Evolutionary conservation across 2,888 invertebrate genomes (phyloP).

Genomic region (Orthosia cruda): DNA sequence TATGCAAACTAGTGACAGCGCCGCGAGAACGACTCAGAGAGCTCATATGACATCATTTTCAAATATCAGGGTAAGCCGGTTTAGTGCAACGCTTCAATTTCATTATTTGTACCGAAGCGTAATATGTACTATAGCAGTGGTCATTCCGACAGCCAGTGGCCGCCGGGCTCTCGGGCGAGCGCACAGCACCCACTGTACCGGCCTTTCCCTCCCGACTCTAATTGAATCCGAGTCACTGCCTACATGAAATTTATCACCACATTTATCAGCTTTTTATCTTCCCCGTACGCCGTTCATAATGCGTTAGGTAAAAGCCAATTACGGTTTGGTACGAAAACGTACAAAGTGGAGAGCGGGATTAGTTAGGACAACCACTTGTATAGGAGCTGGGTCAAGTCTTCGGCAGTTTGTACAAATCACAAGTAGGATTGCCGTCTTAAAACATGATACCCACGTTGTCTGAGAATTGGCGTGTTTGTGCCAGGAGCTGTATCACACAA

Average conservation of each 20-base stretch:
- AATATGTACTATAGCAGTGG: conserved; percentile 59
- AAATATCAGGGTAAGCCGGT: conserved; percentile 22
- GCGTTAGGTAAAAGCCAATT: conserved; percentile 73
- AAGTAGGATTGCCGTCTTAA: conserved; percentile 21
- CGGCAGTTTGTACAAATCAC: conserved; percentile 42
- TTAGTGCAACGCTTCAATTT: conserved; percentile 50
- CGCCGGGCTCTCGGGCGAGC: conserved; percentile 56
- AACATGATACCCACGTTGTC: conserved; percentile 17
- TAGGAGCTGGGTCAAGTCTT: conserved; percentile 54
- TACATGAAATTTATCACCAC: conserved; percentile 79
- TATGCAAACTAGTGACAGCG: conserved; percentile 70
- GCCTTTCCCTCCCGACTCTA: conserved; percentile 72
- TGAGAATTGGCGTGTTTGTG: conserved; percentile 19
- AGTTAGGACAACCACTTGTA: conserved; percentile 45
- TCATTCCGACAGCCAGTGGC: conserved; percentile 68
- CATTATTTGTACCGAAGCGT: conserved; percentile 58
- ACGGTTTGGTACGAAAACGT: conserved; percentile 65
- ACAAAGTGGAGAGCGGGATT: conserved; percentile 62
- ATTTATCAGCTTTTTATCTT: conserved; percentile 80
- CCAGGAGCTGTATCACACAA: conserved; percentile 5
- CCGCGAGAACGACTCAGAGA: conserved; percentile 49
- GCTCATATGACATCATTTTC: conserved; percentile 60
- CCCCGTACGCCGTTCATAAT: conserved; percentile 73
- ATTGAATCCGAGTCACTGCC: conserved; percentile 79
- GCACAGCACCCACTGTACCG: conserved; percentile 58